A percentile compares a stretch with the other conserved stretches of the same genome.
These are phyloP conservation scores for Oophaga sylvatica DNA, from an alignment of 2,797 vertebrate genomes.

Conservation along the genomic window DNA sequence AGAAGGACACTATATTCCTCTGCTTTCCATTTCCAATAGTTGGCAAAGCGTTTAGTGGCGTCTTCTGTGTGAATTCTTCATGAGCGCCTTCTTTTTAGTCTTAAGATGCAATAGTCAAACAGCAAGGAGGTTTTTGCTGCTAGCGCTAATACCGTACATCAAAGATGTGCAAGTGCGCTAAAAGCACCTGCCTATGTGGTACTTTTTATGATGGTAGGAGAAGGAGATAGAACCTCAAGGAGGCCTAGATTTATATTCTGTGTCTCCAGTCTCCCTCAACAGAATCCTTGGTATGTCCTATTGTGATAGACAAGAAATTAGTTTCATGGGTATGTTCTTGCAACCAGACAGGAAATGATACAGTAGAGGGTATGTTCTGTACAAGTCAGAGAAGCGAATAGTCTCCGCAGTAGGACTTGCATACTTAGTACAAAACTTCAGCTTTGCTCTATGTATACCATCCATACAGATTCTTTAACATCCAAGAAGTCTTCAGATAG, in stretches of 20 bases:
- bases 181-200: neutral
- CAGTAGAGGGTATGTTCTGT: neutral
- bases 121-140: neutral
- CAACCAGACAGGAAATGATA: neutral
- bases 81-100: neutral
- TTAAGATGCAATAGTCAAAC: neutral
- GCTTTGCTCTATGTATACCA: neutral
- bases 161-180: neutral
- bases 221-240: neutral
- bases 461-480: neutral
- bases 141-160: neutral
- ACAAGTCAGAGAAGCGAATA: neutral
- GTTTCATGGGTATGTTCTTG: neutral
- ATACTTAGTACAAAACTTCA: neutral
- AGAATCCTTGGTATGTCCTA: slow-evolving; percentile 4
- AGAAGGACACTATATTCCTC: neutral
- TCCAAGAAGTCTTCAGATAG: neutral
- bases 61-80: neutral
- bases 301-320: neutral
- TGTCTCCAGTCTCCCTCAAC: neutral
- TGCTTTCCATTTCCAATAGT: neutral
- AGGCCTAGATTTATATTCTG: neutral
- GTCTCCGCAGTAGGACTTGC: neutral
- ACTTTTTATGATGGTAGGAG: neutral
- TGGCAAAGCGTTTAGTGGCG: too few relatives aligned